These are phyloP conservation scores for Papilio polytes DNA, from an alignment of 1,140 invertebrate species.

Conservation along the genomic window DNA sequence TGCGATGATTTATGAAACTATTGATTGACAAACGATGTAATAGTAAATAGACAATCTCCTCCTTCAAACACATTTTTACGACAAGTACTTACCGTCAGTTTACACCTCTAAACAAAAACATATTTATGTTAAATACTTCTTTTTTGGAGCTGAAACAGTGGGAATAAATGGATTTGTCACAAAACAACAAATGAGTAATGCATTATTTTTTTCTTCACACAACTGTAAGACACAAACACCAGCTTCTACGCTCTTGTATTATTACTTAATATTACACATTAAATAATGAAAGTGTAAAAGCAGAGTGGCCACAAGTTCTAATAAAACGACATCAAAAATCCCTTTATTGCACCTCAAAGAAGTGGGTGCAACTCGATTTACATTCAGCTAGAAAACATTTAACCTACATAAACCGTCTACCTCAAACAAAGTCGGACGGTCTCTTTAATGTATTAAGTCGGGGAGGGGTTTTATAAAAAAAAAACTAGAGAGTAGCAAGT, in stretches of 20 bases:
- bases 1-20: neutral
- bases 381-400: constrained; percentile 20
- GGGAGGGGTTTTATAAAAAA: constrained; percentile 42
- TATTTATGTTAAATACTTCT: too few relatives aligned
- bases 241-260: too few relatives aligned
- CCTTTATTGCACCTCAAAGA: neutral
- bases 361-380: neutral
- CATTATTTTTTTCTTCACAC: neutral
- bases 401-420: constrained; percentile 26
- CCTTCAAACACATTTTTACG: neutral
- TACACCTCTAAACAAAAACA: too few relatives aligned
- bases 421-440: constrained; percentile 32
- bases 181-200: neutral
- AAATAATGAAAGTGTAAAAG: too few relatives aligned
- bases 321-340: too few relatives aligned
- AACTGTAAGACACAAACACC: too few relatives aligned
- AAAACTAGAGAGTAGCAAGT: constrained; percentile 42
- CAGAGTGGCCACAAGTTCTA: too few relatives aligned
- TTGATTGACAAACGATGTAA: neutral
- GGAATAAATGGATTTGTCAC: neutral
- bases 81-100: neutral
- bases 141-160: too few relatives aligned
- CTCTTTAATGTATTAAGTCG: constrained; percentile 40
- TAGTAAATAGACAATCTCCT: neutral
- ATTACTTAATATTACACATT: too few relatives aligned